phyloP scores from a whole-genome alignment of 2,113 vertebrate genomes.

The Sceloporus tristichus region DNA sequence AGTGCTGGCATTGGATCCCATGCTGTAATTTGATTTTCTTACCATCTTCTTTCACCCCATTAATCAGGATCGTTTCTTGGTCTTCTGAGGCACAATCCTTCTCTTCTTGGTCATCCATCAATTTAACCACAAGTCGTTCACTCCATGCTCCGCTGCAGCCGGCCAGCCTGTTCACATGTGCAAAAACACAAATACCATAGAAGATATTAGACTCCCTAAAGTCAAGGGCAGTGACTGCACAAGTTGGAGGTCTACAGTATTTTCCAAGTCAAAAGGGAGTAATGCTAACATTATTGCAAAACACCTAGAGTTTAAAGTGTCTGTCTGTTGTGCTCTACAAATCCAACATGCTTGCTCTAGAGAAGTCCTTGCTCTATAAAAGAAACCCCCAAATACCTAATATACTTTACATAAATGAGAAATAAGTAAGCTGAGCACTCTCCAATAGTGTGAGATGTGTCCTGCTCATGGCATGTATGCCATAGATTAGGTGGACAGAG shows the following conservation, averaged over 20 bases:
- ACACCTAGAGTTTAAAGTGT: too few species aligned
- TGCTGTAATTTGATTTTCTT: constrained; percentile 76
- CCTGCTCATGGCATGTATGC: too few species aligned
- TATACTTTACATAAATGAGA: too few species aligned
- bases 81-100: constrained; percentile 90
- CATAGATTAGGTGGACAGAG: not conserved
- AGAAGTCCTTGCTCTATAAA: too few species aligned
- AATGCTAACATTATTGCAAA: not conserved
- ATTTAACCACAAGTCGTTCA: constrained; percentile 87
- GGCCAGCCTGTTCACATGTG: constrained; percentile 85
- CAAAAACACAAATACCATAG: constrained; percentile 73
- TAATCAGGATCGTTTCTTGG: constrained; percentile 88
- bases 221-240: constrained; percentile 1
- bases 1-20: constrained; percentile 48
- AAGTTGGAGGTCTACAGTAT: not conserved
- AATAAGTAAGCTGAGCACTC: too few species aligned
- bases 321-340: too few species aligned
- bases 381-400: too few species aligned
- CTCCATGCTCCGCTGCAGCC: constrained; percentile 88
- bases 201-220: constrained; percentile 70
- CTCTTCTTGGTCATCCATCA: constrained; percentile 98
- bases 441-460: too few species aligned
- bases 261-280: not conserved
- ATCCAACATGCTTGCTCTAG: not conserved
- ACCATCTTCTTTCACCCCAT: constrained; percentile 90